These are phyloP conservation scores for Diglossa cyanea DNA, from an alignment of 2,797 vertebrate genomes.

Conservation along the genomic window DNA sequence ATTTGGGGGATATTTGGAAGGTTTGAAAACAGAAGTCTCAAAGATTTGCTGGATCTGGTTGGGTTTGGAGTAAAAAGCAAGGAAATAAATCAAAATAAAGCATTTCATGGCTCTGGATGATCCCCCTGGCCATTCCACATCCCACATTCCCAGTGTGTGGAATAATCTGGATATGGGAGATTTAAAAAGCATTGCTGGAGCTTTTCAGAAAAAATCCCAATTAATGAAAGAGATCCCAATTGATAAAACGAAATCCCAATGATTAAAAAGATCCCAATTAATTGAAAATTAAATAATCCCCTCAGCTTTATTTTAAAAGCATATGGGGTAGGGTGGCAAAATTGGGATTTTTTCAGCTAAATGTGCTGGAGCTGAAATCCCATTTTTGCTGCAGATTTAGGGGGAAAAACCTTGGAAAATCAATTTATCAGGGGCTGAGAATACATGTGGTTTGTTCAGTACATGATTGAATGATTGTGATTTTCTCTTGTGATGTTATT, in stretches of 20 bases:
- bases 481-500: background rate
- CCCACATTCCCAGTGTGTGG: background rate
- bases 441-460: background rate
- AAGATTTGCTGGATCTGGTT: background rate
- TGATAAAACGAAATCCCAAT: too few species aligned
- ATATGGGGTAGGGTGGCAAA: background rate
- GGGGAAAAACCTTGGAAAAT: background rate
- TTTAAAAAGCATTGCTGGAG: background rate
- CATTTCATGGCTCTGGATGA: accelerated
- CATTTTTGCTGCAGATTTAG: background rate
- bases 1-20: background rate
- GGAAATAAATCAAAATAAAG: background rate
- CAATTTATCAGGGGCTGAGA: background rate
- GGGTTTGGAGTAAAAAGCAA: background rate
- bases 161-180: background rate
- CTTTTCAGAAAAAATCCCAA: too few species aligned
- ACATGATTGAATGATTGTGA: background rate
- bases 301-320: background rate
- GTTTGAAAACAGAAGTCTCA: background rate
- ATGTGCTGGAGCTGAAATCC: background rate
- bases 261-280: background rate
- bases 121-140: background rate
- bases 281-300: background rate
- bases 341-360: background rate
- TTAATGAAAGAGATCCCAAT: too few species aligned